Conservation (phyloP, 2,888 invertebrate species). For the Caenorhabditis auriculariae region DNA sequence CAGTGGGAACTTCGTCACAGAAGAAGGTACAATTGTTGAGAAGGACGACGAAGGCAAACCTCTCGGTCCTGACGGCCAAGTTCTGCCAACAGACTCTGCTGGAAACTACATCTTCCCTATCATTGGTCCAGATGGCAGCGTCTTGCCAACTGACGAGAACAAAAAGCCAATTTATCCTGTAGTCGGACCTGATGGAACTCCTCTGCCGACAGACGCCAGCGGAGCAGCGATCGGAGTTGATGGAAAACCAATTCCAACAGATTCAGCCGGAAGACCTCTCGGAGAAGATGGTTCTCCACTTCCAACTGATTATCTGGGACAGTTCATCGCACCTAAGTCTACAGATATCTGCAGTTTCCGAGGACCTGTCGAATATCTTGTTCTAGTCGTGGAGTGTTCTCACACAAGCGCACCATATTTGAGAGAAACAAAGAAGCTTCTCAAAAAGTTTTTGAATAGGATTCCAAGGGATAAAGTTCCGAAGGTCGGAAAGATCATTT, state of each 20-base stretch:
- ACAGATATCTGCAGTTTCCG: too few species aligned
- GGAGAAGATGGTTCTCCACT: too few species aligned
- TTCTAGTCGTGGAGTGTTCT: slow-evolving; percentile 33
- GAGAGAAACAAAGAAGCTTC: slow-evolving; percentile 18
- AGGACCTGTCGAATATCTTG: slow-evolving; percentile 19
- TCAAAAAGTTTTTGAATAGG: slow-evolving; percentile 16
- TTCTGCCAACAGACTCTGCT: slow-evolving; percentile 30
- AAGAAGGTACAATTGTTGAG: slow-evolving; percentile 12
- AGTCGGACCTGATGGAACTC: slow-evolving; percentile 31
- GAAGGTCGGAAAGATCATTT: slow-evolving; percentile 50
- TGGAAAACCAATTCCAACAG: slow-evolving; percentile 11
- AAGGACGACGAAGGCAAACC: slow-evolving; percentile 28
- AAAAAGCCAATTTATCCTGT: slow-evolving; percentile 10
- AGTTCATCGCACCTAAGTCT: too few species aligned
- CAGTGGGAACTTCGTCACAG: slow-evolving; percentile 13
- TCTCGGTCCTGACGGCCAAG: slow-evolving; percentile 14
- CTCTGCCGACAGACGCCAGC: slow-evolving; percentile 14
- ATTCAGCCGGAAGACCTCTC: slow-evolving; percentile 4
- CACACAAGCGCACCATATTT: slow-evolving; percentile 27
- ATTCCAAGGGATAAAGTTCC: slow-evolving; percentile 15
- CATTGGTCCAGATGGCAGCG: slow-evolving; percentile 32
- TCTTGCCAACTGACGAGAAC: slow-evolving; percentile 27
- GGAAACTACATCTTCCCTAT: slow-evolving; percentile 32
- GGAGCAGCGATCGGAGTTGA: slow-evolving; percentile 6
- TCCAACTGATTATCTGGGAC: too few species aligned